Conservation (phyloP, 30 jellyfish, hydroid and myxozoan genomes). For the Mastigias papua region DNA sequence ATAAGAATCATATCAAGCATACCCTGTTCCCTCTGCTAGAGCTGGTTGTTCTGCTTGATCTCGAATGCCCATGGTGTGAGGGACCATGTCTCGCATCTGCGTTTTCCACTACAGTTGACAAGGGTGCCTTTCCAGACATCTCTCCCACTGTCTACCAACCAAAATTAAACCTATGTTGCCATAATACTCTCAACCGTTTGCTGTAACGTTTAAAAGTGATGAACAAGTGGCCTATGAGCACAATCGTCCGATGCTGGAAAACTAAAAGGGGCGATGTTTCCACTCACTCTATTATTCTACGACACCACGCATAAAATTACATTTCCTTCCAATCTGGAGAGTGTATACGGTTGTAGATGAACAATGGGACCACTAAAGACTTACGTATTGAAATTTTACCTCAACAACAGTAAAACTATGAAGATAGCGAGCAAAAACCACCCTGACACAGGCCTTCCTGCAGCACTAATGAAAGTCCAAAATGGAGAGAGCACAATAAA, state of each 20-base stretch:
- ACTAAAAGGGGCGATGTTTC: conserved; percentile 53
- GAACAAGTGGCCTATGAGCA: conserved; percentile 43
- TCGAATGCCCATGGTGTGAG: conserved; percentile 88
- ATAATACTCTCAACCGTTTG: conserved; percentile 3
- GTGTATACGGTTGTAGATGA: conserved; percentile 11
- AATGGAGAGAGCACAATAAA: conserved; percentile 64
- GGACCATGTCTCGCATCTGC: conserved; percentile 92
- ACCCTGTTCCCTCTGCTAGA: conserved; percentile 82
- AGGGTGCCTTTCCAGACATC: conserved; percentile 81
- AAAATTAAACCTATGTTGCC: conserved; percentile 25
- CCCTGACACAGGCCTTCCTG: conserved; percentile 57
- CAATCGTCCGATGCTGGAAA: conserved; percentile 12
- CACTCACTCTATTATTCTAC: conserved; percentile 17
- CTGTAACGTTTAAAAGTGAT: conserved; percentile 25
- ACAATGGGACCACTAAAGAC: neutral
- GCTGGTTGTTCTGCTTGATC: conserved; percentile 70
- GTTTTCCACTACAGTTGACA: conserved; percentile 81
- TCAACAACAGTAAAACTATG: neutral
- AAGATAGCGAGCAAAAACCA: neutral
- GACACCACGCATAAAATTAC: conserved; percentile 33
- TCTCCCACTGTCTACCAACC: conserved; percentile 36
- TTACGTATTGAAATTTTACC: neutral
- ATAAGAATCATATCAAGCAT: neutral
- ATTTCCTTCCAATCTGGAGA: conserved; percentile 53
- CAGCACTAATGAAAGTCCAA: conserved; percentile 60